Base-by-base conservation (phyloP, 2,888 invertebrate genomes). In the Drosophila ustulata region DNA sequence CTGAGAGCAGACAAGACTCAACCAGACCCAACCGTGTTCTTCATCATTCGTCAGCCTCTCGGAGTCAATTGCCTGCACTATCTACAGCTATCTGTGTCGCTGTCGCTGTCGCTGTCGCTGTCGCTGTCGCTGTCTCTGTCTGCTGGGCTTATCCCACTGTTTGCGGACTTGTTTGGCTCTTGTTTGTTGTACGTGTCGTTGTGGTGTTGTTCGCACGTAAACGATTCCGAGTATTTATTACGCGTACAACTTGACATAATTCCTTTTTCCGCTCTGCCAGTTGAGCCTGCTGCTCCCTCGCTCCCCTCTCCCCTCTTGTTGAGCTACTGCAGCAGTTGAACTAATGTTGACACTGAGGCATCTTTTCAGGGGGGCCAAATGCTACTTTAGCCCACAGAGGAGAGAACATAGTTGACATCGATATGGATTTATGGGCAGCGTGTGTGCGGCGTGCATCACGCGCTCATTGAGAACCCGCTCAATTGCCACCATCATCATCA, bases 191-290 rank as follows among this genome's bases (percentile, higher is more conserved):
- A 80, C 87, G 78, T 83, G 82, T 82, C 71, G 66, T 62, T 67
- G 77, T 66, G 78, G 82, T 75, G 87, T 80, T 78, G 69, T 84
- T 84, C 85, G 89, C 83, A 87, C 83, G 88, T 87, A 83, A 89
- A 73, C 89, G 81, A 82, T 86, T 78, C 80, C 86, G 75, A 83
- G 84, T 89, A 87, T 89, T 89, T 87, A 89, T 89, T 89, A 78
- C 90, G 88, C 78, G 76, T 78, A 82, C 90, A 90, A 88, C 88
- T 88, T 90, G 88, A 90, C 88, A 89, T 88, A 89, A 89, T 89
- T 88, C 81, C 79, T 75, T 72, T 85, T 88, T 88, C 80, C 83
- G 83, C 80, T 71, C 70, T 66, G 73, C 62, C 82, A 61, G 71
- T 68, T 63, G 65, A 76, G 77, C 50, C 57, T 7, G 2, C 11